Evolutionary conservation across 2,888 invertebrate species (phyloP), one percentile per base, ranked within the genome.

Genomic region (Colostygia pectinataria): DNA sequence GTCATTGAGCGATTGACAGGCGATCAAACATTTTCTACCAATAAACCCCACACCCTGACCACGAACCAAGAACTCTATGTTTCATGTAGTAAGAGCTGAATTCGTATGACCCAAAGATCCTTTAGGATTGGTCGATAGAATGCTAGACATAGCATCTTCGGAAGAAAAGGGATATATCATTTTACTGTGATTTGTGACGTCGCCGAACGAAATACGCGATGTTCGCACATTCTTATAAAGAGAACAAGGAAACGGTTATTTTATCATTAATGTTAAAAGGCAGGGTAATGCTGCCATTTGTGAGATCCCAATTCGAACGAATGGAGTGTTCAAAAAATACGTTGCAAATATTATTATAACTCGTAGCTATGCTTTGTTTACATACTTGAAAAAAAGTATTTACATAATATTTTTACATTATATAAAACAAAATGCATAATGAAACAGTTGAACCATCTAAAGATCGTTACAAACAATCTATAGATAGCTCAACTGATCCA

Each of bases 1-100:
- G 60, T 63, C 50, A 58, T 61, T 61, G 52, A 62, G 40, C 61
- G 58, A 63, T 65, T 56, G 62, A 56, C 60, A 57, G 57, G 51
- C 47, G 53, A 55, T 50, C 57, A 51, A 32, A 53, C 28, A 27
- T 33, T 3, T 31, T n/a, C 27, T 37, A 50, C 70, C 60, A 61
- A n/a, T 29, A 10, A 37, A 13, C 4, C 7, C 1, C 24, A 54
- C 51, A 7, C 62, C 53, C 27, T 13, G 12, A 31, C 31, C 33
- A 28, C 27, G 0, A 27, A 24, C 28, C 27, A 43, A 24, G 13
- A 24, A 10, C 49, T 31, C 20, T 49, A 33, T 4, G 0, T 4
- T n/a, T 4, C 31, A 36, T 8, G 32, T 5, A 23, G 41, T 46
- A 55, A 34, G 37, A 37, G 24, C 5, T 31, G 38, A 31, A 20